phyloP scores from a whole-genome alignment of 2,797 vertebrate species.

The Dermochelys coriacea region DNA sequence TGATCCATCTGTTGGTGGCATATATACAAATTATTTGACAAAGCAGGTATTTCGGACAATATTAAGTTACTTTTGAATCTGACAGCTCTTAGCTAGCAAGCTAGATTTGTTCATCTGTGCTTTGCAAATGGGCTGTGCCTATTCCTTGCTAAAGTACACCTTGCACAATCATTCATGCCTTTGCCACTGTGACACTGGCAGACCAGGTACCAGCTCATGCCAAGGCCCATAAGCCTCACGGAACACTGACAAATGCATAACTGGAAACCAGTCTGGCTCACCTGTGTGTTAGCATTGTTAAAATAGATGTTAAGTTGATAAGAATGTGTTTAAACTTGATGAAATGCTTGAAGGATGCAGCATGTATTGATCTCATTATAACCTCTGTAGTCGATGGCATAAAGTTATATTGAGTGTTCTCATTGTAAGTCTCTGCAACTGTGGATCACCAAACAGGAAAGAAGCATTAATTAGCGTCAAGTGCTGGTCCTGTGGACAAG shows the following conservation, averaged over 20 bases:
- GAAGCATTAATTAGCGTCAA: background rate
- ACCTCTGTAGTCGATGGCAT: background rate
- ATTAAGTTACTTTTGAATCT: constrained; percentile 65
- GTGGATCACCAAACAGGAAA: background rate
- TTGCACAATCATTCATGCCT: background rate
- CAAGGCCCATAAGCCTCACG: background rate
- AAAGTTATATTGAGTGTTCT: background rate
- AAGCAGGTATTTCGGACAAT: background rate
- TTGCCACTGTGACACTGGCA: background rate
- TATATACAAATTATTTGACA: constrained; percentile 71
- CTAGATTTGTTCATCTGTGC: constrained; percentile 63
- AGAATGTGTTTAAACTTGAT: background rate
- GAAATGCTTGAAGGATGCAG: background rate
- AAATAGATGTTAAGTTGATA: background rate
- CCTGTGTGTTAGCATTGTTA: background rate
- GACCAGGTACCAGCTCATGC: background rate
- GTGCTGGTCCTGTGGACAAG: background rate
- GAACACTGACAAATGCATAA: background rate
- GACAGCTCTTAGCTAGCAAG: constrained; percentile 51
- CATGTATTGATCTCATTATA: background rate
- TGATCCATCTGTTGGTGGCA: constrained; percentile 71
- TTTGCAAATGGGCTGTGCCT: constrained; percentile 30
- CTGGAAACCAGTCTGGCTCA: background rate
- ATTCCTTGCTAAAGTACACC: constrained; percentile 1
- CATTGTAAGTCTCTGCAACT: background rate